Conservation (phyloP, 2,113 vertebrate genomes). For the Odobenus rosmarus region DNA sequence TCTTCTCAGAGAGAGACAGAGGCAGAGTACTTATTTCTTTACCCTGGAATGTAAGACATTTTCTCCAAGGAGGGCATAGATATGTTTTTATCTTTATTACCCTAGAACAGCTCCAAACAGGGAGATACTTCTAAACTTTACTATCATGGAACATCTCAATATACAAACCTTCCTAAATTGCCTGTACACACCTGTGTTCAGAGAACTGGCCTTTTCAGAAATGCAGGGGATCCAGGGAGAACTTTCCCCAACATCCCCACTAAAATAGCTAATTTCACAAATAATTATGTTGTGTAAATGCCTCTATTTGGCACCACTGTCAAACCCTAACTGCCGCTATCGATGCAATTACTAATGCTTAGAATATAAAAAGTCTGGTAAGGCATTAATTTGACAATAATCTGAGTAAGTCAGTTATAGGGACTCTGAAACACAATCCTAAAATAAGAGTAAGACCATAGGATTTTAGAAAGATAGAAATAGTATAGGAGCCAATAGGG, state of each 20-base stretch:
- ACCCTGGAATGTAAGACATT: not conserved
- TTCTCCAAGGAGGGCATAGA: not conserved
- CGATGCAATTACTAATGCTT: not conserved
- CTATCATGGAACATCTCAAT: not conserved
- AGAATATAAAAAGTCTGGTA: not conserved
- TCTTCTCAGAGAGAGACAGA: not conserved
- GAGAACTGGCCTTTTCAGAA: not conserved
- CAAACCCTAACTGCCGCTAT: not conserved
- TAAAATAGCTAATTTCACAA: not conserved
- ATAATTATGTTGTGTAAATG: not conserved
- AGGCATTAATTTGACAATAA: not conserved
- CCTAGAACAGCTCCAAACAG: not conserved
- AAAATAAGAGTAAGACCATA: not conserved
- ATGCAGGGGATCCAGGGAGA: not conserved
- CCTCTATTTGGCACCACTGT: not conserved
- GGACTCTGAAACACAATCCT: not conserved
- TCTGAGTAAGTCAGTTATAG: not conserved
- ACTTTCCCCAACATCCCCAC: not conserved
- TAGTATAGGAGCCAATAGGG: fast-evolving
- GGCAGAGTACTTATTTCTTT: not conserved
- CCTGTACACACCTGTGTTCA: not conserved
- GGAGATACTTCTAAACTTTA: not conserved
- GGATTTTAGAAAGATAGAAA: not conserved
- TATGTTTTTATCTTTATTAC: not conserved
- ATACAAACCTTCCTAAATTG: not conserved